Evolutionary conservation across 2,113 vertebrate species (phyloP).

Genomic region (Cervus canadensis): DNA sequence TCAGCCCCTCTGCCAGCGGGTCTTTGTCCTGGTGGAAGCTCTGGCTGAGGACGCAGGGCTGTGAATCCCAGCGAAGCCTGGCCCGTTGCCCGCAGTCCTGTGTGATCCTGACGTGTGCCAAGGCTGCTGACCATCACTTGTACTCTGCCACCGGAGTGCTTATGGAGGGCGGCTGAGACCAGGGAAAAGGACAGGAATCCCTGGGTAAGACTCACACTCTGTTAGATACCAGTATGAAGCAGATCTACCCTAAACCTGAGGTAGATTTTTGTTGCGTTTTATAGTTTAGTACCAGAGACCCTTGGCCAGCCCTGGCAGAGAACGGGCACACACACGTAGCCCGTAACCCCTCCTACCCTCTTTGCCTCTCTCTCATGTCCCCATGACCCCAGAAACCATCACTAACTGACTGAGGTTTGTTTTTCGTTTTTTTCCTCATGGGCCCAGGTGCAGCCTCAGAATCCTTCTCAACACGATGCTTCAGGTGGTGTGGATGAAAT

Average conservation of each 20-base stretch:
- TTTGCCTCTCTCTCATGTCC: not conserved
- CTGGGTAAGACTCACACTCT: not conserved
- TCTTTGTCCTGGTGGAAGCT: not conserved
- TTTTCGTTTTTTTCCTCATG: not conserved
- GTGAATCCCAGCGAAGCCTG: not conserved
- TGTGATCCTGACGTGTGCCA: not conserved
- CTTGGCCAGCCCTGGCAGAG: not conserved
- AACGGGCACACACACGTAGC: rapidly evolving
- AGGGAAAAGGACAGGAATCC: not conserved
- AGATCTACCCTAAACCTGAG: not conserved
- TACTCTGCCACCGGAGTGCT: not conserved
- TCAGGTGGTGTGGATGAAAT: not conserved
- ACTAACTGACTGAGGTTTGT: not conserved
- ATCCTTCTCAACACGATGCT: not conserved
- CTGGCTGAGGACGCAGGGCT: rapidly evolving
- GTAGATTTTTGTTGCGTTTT: not conserved
- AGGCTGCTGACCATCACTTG: rapidly evolving
- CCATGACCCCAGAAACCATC: not conserved
- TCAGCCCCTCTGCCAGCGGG: not conserved
- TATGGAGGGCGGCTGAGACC: not conserved
- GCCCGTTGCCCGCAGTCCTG: not conserved
- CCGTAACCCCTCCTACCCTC: not conserved
- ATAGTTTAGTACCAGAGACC: not conserved
- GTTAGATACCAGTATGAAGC: not conserved
- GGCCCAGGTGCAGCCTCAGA: not conserved